Evolutionary conservation across 2,797 vertebrate species (phyloP).

Genomic region (Sebastiscus albofasciatus): DNA sequence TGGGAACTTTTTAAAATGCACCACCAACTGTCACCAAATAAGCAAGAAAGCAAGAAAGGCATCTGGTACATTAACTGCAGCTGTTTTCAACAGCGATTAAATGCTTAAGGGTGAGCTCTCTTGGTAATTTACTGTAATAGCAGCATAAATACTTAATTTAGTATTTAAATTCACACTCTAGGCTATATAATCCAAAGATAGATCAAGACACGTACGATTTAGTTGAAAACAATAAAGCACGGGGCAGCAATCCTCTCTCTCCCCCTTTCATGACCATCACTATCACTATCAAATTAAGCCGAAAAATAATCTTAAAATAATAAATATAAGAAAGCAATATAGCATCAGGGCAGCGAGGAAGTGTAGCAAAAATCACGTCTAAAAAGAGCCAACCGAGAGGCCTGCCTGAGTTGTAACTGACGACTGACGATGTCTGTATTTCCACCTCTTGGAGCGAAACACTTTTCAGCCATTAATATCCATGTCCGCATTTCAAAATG

Average conservation of each 20-base stretch:
- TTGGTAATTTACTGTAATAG: background rate
- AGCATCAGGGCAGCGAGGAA: background rate
- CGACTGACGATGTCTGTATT: background rate
- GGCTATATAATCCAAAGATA: background rate
- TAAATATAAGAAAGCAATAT: too few species aligned
- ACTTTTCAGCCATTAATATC: background rate
- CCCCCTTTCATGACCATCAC: too few species aligned
- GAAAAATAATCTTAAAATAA: too few species aligned
- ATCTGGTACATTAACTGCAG: background rate
- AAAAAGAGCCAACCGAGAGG: background rate
- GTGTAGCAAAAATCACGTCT: background rate
- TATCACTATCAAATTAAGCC: too few species aligned
- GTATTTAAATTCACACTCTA: background rate
- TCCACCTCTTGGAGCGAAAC: background rate
- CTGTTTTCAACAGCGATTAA: background rate
- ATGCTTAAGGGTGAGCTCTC: background rate
- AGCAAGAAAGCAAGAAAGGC: background rate
- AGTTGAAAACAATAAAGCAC: background rate
- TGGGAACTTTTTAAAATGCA: conserved; percentile 13
- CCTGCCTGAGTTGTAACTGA: background rate
- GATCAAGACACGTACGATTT: background rate
- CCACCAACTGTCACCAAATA: background rate
- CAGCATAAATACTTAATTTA: background rate
- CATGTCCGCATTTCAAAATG: too few species aligned
- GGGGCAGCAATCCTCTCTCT: too few species aligned